Evolutionary conservation across 2,113 vertebrate species (phyloP).

Genomic region (Okapia johnstoni): DNA sequence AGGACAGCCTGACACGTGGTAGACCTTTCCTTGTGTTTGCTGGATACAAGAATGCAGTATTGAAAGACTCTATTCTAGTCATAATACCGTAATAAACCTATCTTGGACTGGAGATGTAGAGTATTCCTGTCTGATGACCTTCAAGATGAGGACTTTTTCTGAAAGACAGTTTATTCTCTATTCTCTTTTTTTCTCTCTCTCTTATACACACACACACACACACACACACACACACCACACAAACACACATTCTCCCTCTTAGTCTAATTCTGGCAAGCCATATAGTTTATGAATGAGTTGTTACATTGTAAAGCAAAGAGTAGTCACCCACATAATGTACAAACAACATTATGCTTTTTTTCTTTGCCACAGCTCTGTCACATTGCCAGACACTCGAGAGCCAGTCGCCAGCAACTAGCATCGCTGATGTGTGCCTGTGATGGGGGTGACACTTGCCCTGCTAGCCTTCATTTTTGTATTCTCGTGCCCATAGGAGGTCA

Average conservation of each 20-base stretch:
- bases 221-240: neutral
- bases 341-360: neutral
- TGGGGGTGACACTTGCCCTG: neutral
- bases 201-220: rapidly evolving
- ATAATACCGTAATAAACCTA: rapidly evolving
- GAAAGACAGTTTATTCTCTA: neutral
- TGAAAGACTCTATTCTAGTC: neutral
- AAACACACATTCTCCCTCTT: neutral
- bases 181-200: neutral
- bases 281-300: neutral
- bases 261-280: neutral
- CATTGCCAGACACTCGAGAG: neutral
- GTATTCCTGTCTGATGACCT: neutral
- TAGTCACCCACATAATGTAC: neutral
- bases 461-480: neutral
- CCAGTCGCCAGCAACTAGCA: neutral
- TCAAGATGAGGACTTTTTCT: neutral
- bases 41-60: neutral
- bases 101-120: neutral
- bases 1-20: neutral
- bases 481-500: rapidly evolving
- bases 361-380: neutral
- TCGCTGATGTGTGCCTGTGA: neutral
- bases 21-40: neutral
- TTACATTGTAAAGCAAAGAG: neutral